Evolutionary conservation across 2,797 vertebrate species (phyloP).

Genomic region (Lepidocolaptes lacrymiger): DNA sequence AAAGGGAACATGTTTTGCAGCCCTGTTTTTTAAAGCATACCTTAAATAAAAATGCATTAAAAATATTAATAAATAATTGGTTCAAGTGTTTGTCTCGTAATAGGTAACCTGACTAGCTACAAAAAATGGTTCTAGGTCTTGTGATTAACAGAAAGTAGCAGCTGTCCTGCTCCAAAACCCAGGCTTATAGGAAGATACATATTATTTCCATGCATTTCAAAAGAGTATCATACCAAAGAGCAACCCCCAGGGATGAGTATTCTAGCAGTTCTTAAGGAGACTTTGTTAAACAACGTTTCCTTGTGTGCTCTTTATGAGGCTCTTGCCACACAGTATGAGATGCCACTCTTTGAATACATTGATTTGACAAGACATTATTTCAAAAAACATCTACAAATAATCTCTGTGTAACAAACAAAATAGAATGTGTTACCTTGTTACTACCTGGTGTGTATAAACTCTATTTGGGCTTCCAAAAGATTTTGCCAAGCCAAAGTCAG

Average conservation of each 20-base stretch:
- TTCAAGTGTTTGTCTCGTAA: neutral
- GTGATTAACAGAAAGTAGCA: neutral
- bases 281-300: neutral
- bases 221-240: neutral
- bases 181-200: neutral
- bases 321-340: neutral
- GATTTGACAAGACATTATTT: neutral
- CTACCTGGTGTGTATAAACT: conserved; percentile 96
- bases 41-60: neutral
- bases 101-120: neutral
- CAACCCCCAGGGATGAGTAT: neutral
- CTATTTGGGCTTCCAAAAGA: conserved; percentile 96
- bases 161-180: neutral
- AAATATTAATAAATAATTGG: neutral
- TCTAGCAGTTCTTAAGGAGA: neutral
- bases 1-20: neutral
- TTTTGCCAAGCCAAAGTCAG: conserved; percentile 97
- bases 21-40: neutral
- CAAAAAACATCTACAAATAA: neutral
- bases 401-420: neutral
- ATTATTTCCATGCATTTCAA: neutral
- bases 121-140: neutral
- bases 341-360: neutral
- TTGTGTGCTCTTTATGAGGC: neutral
- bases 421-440: conserved; percentile 86